Conservation (phyloP, 37 sponge, comb jelly and placozoan genomes). For the Chondrilla cf. caribensis region DNA sequence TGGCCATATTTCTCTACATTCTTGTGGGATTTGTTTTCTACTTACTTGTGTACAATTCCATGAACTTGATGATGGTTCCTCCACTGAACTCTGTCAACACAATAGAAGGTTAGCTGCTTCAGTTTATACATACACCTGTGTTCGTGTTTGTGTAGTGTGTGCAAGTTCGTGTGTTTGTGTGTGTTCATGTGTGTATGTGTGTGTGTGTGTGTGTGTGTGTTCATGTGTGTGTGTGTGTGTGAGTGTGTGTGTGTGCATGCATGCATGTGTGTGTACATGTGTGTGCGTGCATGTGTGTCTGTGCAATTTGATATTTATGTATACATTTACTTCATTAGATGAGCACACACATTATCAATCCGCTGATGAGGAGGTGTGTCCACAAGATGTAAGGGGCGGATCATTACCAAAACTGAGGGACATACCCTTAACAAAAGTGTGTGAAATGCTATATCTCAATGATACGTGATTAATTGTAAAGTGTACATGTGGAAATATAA, state of each 20-base stretch:
- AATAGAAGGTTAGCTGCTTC: constrained; percentile 1
- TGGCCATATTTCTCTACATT: not conserved
- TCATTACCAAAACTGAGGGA: constrained; percentile 1
- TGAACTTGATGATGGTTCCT: constrained; percentile 1
- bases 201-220: constrained; percentile 14
- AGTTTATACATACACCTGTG: not conserved
- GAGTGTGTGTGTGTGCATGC: not conserved
- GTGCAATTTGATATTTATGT: not conserved
- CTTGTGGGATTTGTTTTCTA: constrained; percentile 1
- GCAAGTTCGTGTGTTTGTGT: not conserved
- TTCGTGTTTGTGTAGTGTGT: not conserved
- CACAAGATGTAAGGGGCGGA: constrained; percentile 10
- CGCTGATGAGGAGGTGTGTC: not conserved
- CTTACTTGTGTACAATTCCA: not conserved
- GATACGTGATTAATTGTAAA: too few relatives aligned
- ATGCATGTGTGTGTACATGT: not conserved
- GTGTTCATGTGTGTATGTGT: constrained; percentile 1
- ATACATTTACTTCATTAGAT: not conserved
- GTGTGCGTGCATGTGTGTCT: not conserved
- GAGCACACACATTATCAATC: not conserved
- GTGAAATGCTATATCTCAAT: not conserved
- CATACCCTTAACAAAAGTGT: constrained; percentile 15
- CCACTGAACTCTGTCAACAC: not conserved
- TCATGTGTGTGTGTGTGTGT: not conserved
- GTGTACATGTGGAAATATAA: too few relatives aligned